Evolutionary conservation across 2,113 vertebrate species (phyloP).

Genomic region (Equus quagga): DNA sequence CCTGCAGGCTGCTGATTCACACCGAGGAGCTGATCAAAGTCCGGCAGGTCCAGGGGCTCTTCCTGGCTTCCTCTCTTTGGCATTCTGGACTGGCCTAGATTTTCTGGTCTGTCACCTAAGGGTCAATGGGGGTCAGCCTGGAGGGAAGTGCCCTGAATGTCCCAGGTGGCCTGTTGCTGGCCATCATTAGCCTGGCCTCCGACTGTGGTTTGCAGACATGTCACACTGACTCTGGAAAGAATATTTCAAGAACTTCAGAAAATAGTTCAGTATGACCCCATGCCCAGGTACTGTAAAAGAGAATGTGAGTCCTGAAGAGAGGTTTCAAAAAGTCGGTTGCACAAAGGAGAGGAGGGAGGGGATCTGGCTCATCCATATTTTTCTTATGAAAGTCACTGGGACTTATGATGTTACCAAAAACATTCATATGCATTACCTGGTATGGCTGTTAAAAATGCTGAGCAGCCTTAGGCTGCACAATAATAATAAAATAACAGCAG

Average conservation of each 20-base stretch:
- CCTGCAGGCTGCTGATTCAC: not conserved
- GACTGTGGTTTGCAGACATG: not conserved
- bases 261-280: not conserved
- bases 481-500: not conserved
- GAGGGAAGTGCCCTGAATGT: not conserved
- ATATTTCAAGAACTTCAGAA: constrained; percentile 12
- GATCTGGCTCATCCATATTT: not conserved
- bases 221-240: not conserved
- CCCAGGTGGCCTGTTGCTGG: not conserved
- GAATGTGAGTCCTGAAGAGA: not conserved
- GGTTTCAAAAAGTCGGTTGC: not conserved
- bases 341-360: not conserved
- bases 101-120: not conserved
- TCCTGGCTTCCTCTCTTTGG: not conserved
- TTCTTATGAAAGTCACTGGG: not conserved
- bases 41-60: not conserved
- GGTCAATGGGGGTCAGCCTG: not conserved
- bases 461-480: not conserved
- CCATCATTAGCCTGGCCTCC: not conserved
- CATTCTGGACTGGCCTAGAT: not conserved
- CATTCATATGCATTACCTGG: not conserved
- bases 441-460: not conserved
- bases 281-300: not conserved
- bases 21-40: accelerated
- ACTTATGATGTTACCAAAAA: not conserved